phyloP scores from a whole-genome alignment of 2,113 vertebrate genomes.

The Steatornis caripensis region DNA sequence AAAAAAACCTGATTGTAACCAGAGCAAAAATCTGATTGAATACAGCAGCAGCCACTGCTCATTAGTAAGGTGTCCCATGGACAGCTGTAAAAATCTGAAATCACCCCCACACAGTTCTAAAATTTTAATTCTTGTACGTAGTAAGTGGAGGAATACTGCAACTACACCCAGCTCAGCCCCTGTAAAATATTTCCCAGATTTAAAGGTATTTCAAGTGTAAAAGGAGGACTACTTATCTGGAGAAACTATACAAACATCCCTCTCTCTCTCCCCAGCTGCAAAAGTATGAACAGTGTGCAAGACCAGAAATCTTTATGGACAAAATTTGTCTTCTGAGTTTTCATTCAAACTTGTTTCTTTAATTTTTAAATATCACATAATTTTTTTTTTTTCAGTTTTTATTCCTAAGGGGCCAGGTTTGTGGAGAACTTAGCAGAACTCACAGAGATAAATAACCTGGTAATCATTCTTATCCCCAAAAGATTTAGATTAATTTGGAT shows the following conservation, averaged over 20 bases:
- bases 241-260: background rate
- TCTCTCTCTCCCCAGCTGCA: background rate
- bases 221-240: background rate
- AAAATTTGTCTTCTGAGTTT: constrained; percentile 37
- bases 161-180: constrained; percentile 4
- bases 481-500: constrained; percentile 72
- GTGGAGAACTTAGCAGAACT: constrained; percentile 44
- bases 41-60: background rate
- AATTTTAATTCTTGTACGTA: background rate
- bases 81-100: background rate
- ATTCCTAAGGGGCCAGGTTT: constrained; percentile 55
- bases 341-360: constrained; percentile 20
- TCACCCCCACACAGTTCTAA: background rate
- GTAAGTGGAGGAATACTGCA: background rate
- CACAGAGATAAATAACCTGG: constrained; percentile 23
- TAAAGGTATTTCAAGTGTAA: constrained; percentile 55
- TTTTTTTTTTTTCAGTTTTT: background rate
- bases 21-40: constrained; percentile 34
- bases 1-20: background rate
- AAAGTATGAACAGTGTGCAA: constrained; percentile 45
- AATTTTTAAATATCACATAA: background rate
- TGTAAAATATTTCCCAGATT: constrained; percentile 8
- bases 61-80: background rate
- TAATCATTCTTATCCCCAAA: constrained; percentile 28
- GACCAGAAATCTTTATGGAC: constrained; percentile 38